These are phyloP conservation scores for Hippolais icterina DNA, from an alignment of 2,113 vertebrate genomes.

Conservation along the genomic window DNA sequence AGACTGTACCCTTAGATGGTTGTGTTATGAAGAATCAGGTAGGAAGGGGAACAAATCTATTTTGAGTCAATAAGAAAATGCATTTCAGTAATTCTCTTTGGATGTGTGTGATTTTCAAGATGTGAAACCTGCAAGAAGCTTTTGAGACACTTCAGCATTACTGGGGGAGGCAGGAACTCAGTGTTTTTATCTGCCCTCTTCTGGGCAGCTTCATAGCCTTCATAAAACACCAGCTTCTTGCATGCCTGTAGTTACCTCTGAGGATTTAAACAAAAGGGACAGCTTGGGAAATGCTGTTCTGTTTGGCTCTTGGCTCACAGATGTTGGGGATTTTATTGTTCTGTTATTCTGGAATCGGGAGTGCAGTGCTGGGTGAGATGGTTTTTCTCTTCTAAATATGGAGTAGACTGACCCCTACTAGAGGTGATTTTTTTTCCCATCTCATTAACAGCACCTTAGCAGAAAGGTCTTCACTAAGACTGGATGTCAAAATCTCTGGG, in stretches of 20 bases:
- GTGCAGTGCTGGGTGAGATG: neutral
- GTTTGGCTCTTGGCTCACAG: neutral
- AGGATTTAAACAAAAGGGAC: neutral
- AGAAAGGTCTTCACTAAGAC: neutral
- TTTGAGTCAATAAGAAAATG: neutral
- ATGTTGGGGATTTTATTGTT: neutral
- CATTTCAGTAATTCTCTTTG: neutral
- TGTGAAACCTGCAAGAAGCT: neutral
- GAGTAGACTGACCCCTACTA: neutral
- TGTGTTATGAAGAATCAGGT: neutral
- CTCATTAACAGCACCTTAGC: neutral
- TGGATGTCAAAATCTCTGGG: neutral
- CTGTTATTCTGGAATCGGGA: neutral
- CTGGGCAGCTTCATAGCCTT: neutral
- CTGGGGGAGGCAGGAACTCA: neutral
- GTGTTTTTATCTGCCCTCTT: neutral
- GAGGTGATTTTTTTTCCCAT: neutral
- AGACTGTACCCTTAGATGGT: neutral
- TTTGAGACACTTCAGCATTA: neutral
- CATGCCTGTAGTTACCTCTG: neutral
- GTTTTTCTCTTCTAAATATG: neutral
- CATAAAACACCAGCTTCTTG: neutral
- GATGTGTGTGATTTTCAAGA: neutral
- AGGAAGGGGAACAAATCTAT: neutral
- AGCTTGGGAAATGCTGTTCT: neutral